Evolutionary conservation across 2,113 vertebrate species (phyloP).

Genomic region (Oxyura jamaicensis): DNA sequence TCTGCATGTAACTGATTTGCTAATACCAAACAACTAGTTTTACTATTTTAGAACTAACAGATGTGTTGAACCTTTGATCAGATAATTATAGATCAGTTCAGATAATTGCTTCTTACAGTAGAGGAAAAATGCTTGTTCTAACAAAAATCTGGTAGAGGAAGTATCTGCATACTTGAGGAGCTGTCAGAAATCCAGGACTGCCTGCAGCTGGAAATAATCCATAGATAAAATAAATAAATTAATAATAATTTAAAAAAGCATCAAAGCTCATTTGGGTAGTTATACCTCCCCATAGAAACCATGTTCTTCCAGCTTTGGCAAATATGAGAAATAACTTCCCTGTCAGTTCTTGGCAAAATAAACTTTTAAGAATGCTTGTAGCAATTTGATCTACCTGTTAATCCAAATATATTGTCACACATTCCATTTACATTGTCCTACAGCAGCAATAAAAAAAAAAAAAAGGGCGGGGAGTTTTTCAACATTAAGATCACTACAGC

Average conservation of each 20-base stretch:
- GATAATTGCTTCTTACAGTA: neutral
- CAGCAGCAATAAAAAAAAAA: no score
- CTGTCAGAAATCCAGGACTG: neutral
- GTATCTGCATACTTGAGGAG: neutral
- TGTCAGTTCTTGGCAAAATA: neutral
- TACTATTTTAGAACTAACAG: neutral
- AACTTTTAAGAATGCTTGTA: neutral
- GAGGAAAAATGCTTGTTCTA: neutral
- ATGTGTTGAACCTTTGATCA: neutral
- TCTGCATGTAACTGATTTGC: neutral
- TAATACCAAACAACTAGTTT: neutral
- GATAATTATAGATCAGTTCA: neutral
- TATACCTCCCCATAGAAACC: neutral
- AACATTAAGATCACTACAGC: neutral
- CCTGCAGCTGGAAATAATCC: neutral
- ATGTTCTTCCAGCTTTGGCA: neutral
- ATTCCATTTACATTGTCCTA: neutral
- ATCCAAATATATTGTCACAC: neutral
- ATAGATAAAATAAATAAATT: neutral
- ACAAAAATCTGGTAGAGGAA: neutral
- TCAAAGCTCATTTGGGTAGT: neutral
- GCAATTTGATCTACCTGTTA: neutral
- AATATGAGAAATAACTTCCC: neutral
- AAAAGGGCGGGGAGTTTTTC: no score
- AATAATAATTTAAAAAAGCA: neutral